Evolutionary conservation across 2,113 vertebrate genomes (phyloP).

Genomic region (Salvelinus sp.): DNA sequence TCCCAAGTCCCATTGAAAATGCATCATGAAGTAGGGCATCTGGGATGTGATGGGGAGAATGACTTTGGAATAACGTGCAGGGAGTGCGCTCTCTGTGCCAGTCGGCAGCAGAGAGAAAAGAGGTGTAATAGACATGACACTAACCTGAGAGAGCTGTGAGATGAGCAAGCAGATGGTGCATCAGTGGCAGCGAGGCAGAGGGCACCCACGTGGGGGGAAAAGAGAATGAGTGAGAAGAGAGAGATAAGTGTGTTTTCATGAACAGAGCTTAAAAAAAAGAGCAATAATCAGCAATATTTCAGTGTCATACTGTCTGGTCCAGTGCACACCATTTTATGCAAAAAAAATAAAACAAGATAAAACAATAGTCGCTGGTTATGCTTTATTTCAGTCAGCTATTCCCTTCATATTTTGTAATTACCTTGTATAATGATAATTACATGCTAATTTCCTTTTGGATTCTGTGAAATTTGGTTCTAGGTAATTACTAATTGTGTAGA

Average conservation of each 20-base stretch:
- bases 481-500: too few species aligned
- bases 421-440: too few species aligned
- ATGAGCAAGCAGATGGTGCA: slow-evolving; percentile 42
- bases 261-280: background rate
- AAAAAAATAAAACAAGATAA: too few species aligned
- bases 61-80: slow-evolving; percentile 1
- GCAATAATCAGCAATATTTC: background rate
- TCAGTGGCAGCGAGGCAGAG: slow-evolving; percentile 16
- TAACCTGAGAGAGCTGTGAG: slow-evolving; percentile 70
- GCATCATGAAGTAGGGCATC: background rate
- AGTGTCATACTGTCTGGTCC: background rate
- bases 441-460: too few species aligned
- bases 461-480: too few species aligned
- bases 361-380: too few species aligned
- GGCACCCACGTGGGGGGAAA: slow-evolving; percentile 4
- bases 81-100: background rate
- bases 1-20: slow-evolving; percentile 13
- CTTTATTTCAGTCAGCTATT: too few species aligned
- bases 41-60: background rate
- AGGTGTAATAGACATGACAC: slow-evolving; percentile 28
- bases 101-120: slow-evolving; percentile 5
- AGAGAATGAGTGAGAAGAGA: slow-evolving; percentile 2
- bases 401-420: too few species aligned
- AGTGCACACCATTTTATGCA: too few species aligned
- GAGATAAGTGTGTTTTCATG: background rate